Evolutionary conservation across 2,888 invertebrate genomes (phyloP).

Genomic region (Eupithecia subfuscata): DNA sequence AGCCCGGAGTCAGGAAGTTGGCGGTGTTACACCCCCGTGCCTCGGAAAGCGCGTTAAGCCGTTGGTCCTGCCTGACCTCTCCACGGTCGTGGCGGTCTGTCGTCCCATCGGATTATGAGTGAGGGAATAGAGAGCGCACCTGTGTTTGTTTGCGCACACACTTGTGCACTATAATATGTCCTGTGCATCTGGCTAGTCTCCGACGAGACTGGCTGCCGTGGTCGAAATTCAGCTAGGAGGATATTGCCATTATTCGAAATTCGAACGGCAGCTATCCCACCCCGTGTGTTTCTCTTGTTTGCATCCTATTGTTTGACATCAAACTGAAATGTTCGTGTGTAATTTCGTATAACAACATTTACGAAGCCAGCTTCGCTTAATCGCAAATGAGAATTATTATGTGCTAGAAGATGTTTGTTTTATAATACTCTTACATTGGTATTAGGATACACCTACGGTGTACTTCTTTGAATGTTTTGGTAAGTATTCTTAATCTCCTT

Average conservation of each 20-base stretch:
- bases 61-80: too few species aligned
- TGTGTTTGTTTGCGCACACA: too few species aligned
- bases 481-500: neutral
- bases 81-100: too few species aligned
- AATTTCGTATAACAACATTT: conserved; percentile 70
- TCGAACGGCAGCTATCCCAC: conserved; percentile 18
- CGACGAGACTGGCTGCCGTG: too few species aligned
- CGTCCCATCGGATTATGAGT: too few species aligned
- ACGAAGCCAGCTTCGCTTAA: conserved; percentile 60
- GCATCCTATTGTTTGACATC: conserved; percentile 63
- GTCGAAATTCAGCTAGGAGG: too few species aligned
- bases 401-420: neutral
- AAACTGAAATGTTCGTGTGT: conserved; percentile 61
- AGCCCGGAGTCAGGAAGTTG: too few species aligned
- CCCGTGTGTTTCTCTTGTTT: conserved; percentile 52
- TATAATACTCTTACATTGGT: neutral
- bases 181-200: too few species aligned
- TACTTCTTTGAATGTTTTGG: neutral
- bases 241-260: neutral
- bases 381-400: conserved; percentile 47
- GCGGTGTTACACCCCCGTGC: too few species aligned
- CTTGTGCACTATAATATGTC: too few species aligned
- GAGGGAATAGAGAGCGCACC: too few species aligned
- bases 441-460: neutral
- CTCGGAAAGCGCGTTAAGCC: too few species aligned